A percentile compares a stretch with the other conserved stretches of the same genome.
These are phyloP conservation scores for Atractosteus spatula DNA, from an alignment of 2,113 vertebrate genomes.

Conservation along the genomic window DNA sequence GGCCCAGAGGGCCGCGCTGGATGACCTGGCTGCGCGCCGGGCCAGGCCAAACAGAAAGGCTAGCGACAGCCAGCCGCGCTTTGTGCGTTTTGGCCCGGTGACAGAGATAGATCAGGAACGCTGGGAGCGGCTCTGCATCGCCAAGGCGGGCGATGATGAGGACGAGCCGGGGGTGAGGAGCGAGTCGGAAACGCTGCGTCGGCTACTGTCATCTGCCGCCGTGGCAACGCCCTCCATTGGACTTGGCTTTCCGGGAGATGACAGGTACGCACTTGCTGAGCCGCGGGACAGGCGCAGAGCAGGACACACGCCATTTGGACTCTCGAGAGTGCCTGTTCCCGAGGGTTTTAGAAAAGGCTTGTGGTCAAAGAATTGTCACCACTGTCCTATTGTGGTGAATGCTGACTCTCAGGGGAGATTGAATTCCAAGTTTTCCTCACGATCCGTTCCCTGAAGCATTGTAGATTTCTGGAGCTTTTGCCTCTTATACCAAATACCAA, in stretches of 20 bases:
- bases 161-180: constrained; percentile 34
- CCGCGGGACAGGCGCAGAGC: constrained; percentile 59
- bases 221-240: constrained; percentile 65
- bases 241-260: constrained; percentile 45
- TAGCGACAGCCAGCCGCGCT: constrained; percentile 64
- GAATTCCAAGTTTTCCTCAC: too few relatives aligned
- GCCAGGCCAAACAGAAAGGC: constrained; percentile 66
- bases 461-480: too few relatives aligned
- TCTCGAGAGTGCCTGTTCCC: too few relatives aligned
- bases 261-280: constrained; percentile 47
- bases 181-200: constrained; percentile 56
- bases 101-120: constrained; percentile 83
- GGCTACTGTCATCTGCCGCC: constrained; percentile 60
- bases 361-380: too few relatives aligned
- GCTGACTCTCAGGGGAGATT: too few relatives aligned
- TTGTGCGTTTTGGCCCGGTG: constrained; percentile 91
- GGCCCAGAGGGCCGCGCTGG: constrained; percentile 55
- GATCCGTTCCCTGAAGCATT: too few relatives aligned
- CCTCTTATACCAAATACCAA: too few relatives aligned
- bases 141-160: constrained; percentile 56
- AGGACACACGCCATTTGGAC: too few relatives aligned
- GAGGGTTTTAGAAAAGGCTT: too few relatives aligned
- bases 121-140: constrained; percentile 73
- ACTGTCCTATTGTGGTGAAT: too few relatives aligned
- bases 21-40: constrained; percentile 70